Percentiles rank a stretch among this genome's conserved stretches.
Conservation (phyloP, 2,888 invertebrate species). For the Galerucella pusilla region DNA sequence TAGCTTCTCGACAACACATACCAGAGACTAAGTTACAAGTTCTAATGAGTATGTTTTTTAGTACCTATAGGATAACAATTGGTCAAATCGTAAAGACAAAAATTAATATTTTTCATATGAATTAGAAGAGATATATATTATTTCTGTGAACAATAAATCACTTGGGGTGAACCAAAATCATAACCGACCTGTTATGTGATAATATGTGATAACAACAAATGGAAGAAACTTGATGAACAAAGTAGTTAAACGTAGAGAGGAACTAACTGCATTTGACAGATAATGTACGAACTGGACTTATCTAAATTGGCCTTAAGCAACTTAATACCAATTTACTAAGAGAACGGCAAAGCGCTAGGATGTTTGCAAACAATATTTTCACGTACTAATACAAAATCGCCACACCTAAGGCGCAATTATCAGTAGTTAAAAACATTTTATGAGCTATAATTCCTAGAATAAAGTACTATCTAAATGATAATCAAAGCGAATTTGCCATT, state of each 20-base stretch:
- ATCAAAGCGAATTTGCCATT: constrained; percentile 35
- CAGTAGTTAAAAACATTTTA: constrained; percentile 22
- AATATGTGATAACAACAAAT: neutral
- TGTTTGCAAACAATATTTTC: constrained; percentile 8
- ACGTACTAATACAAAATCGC: constrained; percentile 4
- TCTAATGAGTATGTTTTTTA: no score
- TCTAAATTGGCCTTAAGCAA: neutral
- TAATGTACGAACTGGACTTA: neutral
- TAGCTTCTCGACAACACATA: no score
- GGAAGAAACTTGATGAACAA: no score
- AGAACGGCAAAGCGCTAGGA: neutral
- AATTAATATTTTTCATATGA: no score
- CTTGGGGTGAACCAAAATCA: no score
- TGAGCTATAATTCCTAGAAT: constrained; percentile 18
- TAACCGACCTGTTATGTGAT: neutral
- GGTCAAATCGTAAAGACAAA: no score
- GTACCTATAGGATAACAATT: no score
- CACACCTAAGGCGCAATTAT: constrained; percentile 28
- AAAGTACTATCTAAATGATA: constrained; percentile 34
- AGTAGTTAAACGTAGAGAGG: no score
- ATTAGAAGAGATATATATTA: no score
- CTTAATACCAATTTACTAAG: neutral
- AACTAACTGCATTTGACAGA: neutral
- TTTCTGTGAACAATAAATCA: no score
- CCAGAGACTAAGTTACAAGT: no score